These are phyloP conservation scores for Pogona vitticeps DNA, from an alignment of 2,113 vertebrate species.

Conservation along the genomic window DNA sequence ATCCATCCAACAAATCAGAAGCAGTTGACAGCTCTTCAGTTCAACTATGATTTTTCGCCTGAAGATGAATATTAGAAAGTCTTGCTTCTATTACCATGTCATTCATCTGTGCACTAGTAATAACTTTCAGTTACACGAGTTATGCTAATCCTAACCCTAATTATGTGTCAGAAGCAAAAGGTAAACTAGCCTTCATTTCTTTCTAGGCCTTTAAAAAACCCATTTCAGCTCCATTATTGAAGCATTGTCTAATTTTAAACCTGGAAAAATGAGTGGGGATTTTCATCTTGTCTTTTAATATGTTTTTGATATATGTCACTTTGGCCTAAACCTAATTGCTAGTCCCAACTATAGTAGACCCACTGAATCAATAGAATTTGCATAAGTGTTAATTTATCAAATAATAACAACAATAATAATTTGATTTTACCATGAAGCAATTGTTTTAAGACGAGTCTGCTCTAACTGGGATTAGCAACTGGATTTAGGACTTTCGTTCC, in stretches of 20 bases:
- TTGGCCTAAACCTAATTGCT: too few species aligned
- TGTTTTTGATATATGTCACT: not conserved
- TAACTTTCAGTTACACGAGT: not conserved
- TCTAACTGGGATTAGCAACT: too few species aligned
- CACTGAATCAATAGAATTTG: too few species aligned
- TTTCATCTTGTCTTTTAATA: not conserved
- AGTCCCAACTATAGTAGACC: too few species aligned
- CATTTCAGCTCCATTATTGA: not conserved
- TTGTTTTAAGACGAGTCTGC: too few species aligned
- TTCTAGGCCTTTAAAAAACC: not conserved
- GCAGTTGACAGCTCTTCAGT: constrained; percentile 34
- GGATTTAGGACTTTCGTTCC: too few species aligned
- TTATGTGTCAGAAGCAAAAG: not conserved
- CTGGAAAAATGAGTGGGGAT: not conserved
- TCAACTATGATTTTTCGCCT: constrained; percentile 19
- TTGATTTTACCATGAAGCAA: too few species aligned
- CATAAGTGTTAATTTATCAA: too few species aligned
- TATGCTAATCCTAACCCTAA: not conserved
- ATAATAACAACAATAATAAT: too few species aligned
- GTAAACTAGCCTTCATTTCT: not conserved
- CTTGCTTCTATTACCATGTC: not conserved
- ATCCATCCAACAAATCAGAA: constrained; percentile 51
- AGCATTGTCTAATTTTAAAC: not conserved
- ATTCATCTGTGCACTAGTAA: not conserved
- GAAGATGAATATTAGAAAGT: not conserved